Conservation (phyloP, 1,140 invertebrate genomes). For the Saccostrea cuccullata region DNA sequence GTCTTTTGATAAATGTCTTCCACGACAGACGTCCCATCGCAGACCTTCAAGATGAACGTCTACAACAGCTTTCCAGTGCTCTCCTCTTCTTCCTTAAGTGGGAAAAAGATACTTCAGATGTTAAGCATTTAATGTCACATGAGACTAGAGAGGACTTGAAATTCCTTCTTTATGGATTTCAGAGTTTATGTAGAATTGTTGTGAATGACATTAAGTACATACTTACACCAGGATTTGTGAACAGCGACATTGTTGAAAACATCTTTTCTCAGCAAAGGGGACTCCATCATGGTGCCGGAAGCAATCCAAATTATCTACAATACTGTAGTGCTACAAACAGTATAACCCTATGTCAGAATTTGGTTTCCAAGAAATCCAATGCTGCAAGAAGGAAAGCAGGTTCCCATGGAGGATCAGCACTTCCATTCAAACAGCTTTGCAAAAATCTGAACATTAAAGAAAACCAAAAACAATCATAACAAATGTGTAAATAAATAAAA, state of each 20-base stretch:
- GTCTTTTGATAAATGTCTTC: slow-evolving; percentile 30
- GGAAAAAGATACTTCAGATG: slow-evolving; percentile 10
- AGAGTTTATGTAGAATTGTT: neutral
- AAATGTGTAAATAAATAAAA: no score
- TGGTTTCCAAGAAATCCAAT: slow-evolving; percentile 43
- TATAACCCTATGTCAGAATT: slow-evolving; percentile 40
- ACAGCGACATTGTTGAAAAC: slow-evolving; percentile 53
- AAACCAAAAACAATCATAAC: neutral
- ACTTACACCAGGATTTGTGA: slow-evolving; percentile 14
- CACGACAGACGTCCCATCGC: slow-evolving; percentile 30
- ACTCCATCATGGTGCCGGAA: slow-evolving; percentile 42
- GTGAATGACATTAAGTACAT: neutral
- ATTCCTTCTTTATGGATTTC: neutral
- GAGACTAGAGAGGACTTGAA: neutral
- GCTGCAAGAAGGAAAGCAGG: neutral
- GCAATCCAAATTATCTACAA: slow-evolving; percentile 35
- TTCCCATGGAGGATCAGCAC: neutral
- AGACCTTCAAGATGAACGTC: slow-evolving; percentile 17
- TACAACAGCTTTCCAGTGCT: neutral
- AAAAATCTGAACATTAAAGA: neutral
- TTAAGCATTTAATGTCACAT: neutral
- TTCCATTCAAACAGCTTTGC: neutral
- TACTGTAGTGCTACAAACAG: slow-evolving; percentile 38
- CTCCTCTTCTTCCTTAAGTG: slow-evolving; percentile 38
- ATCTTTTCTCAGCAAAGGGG: slow-evolving; percentile 48